Conservation (phyloP, 2,888 invertebrate species). For the Polylopha cassiicola region DNA sequence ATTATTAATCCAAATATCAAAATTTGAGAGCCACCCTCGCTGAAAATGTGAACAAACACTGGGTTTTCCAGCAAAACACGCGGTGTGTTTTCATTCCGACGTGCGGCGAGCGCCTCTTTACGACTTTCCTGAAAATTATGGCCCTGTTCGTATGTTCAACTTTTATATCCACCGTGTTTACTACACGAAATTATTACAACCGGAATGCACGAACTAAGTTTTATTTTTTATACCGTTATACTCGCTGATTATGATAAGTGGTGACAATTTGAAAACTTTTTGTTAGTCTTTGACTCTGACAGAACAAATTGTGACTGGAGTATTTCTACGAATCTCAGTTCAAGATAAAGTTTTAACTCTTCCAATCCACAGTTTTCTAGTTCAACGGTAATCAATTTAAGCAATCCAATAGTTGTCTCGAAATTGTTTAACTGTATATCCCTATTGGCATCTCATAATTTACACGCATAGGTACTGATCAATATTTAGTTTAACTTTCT, state of each 20-base stretch:
- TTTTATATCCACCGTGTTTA: conserved; percentile 55
- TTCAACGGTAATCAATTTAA: too few relatives aligned
- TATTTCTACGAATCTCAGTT: too few relatives aligned
- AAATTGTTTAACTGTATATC: too few relatives aligned
- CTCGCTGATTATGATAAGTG: not conserved
- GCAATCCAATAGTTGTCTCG: too few relatives aligned
- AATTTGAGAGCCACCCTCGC: conserved; percentile 9
- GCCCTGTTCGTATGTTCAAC: conserved; percentile 61
- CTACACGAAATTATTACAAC: conserved; percentile 40
- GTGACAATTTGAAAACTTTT: too few relatives aligned
- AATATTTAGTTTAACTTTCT: too few relatives aligned
- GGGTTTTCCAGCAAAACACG: conserved; percentile 56
- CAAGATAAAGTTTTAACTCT: too few relatives aligned
- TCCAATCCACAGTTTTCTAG: too few relatives aligned
- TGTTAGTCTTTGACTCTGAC: too few relatives aligned
- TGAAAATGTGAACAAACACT: conserved; percentile 20
- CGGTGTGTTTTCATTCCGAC: conserved; percentile 55
- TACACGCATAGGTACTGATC: too few relatives aligned
- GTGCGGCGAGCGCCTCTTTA: conserved; percentile 54
- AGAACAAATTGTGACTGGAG: too few relatives aligned
- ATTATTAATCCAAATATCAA: conserved; percentile 5
- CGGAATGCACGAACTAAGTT: conserved; percentile 37
- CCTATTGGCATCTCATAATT: too few relatives aligned
- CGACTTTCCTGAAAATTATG: conserved; percentile 69
- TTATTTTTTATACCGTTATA: conserved; percentile 29